These are phyloP conservation scores for Nipponacmea schrenckii DNA, from an alignment of 2,888 invertebrate genomes.

Conservation along the genomic window DNA sequence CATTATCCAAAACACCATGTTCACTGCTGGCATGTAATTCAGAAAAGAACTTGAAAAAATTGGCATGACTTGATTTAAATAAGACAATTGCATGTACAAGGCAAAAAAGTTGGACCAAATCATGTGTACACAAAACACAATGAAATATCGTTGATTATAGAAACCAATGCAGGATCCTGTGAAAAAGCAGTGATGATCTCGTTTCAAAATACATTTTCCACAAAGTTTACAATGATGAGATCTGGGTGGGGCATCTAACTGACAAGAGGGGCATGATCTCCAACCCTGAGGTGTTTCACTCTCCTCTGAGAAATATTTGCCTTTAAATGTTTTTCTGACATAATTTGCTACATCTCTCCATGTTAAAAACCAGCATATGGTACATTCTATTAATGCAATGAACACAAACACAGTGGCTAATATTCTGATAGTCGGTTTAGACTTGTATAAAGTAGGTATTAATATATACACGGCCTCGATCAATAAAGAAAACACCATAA, in stretches of 20 bases:
- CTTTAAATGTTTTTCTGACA: slow-evolving; percentile 40
- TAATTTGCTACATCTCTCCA: slow-evolving; percentile 40
- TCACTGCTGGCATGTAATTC: slow-evolving; percentile 46
- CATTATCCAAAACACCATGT: slow-evolving; percentile 38
- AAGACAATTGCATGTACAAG: slow-evolving; percentile 45
- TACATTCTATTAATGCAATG: slow-evolving; percentile 33
- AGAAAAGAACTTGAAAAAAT: slow-evolving; percentile 36
- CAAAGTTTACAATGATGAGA: slow-evolving; percentile 67
- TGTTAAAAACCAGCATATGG: slow-evolving; percentile 40
- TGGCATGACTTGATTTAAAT: slow-evolving; percentile 43
- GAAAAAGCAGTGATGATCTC: slow-evolving; percentile 69
- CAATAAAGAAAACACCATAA: slow-evolving; percentile 38
- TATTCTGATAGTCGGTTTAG: not conserved
- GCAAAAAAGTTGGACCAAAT: slow-evolving; percentile 36
- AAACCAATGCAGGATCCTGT: slow-evolving; percentile 66
- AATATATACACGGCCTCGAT: slow-evolving; percentile 41
- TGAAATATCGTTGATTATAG: slow-evolving; percentile 68
- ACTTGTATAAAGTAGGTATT: slow-evolving; percentile 39
- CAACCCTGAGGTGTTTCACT: slow-evolving; percentile 40
- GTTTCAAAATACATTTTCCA: slow-evolving; percentile 64
- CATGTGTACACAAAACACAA: slow-evolving; percentile 62
- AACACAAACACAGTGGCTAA: slow-evolving; percentile 22
- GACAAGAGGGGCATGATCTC: slow-evolving; percentile 48
- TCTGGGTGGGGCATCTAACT: slow-evolving; percentile 54
- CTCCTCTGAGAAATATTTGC: slow-evolving; percentile 35